Evolutionary conservation across 2,113 vertebrate genomes (phyloP), one percentile per base, ranked within the genome.

Genomic region (Antidorcas marsupialis): DNA sequence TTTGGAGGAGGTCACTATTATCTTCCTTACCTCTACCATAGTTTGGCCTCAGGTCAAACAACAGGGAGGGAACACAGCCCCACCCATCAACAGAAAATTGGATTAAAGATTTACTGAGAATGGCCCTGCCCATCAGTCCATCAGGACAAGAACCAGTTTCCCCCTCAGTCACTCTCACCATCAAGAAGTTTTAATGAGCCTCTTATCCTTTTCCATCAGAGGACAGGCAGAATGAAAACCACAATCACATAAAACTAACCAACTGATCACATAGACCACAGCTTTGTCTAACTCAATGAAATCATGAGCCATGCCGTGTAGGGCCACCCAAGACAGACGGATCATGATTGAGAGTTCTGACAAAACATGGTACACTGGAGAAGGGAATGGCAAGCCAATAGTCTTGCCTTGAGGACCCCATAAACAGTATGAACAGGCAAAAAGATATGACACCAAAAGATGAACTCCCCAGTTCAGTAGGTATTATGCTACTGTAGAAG

Each of bases 391-490:
- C 9, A 71, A 71, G 10, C 19, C 9, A 39, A n/a, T 39, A 71
- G 21, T 36, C 19, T 71, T 71, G 19, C 67, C 9, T 71, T 71
- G 67, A 39, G n/a, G 23, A 39, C 19, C 9, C 67, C 67, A 23
- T 23, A 71, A 64, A 71, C n/a, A 21, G 2, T 39, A 36, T 36
- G 33, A 21, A 71, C 36, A 71, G 19, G 19, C n/a, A 71, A 39
- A 71, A 71, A 12, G 2, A 39, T 36, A 23, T 0, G 2, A 71
- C 19, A 36, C n/a, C 19, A 71, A 71, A 71, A 71, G 3, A 71
- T 23, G 67, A 23, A 23, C 67, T 71, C 1, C n/a, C n/a, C n/a
- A 23, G n/a, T 9, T 71, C 2, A 0, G n/a, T 39, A 71, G n/a
- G 67, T 71, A 67, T 2, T 36, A 71, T 71, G 64, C 64, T 71